Evolutionary conservation across 1,140 invertebrate genomes (phyloP).

Genomic region (Oreohelix idahoensis): DNA sequence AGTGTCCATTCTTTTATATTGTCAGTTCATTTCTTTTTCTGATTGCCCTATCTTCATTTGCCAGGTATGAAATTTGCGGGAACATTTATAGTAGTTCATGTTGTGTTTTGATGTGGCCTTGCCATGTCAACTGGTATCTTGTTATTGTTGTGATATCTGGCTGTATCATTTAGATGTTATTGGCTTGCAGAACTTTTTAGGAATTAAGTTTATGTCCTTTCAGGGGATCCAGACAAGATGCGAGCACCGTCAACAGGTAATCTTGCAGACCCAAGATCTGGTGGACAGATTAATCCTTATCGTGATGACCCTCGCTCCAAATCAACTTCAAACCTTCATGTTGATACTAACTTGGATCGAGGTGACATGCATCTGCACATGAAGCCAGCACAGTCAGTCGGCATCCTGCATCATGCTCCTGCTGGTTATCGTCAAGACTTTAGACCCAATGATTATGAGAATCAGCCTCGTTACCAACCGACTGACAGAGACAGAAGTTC

Average conservation of each 20-base stretch:
- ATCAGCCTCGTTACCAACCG: slow-evolving; percentile 51
- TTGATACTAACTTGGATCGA: slow-evolving; percentile 59
- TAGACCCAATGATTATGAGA: slow-evolving; percentile 62
- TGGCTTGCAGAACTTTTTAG: no score
- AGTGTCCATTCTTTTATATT: no score
- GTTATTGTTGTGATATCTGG: no score
- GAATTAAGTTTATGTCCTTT: no score
- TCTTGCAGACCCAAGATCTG: neutral
- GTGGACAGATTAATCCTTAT: slow-evolving; percentile 42
- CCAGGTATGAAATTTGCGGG: no score
- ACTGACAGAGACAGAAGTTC: neutral
- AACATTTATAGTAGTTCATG: no score
- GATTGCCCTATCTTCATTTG: no score
- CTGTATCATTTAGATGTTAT: no score
- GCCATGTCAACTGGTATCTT: no score
- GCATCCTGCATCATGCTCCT: slow-evolving; percentile 52
- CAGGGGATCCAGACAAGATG: slow-evolving; percentile 57
- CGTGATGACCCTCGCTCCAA: slow-evolving; percentile 61
- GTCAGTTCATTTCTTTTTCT: no score
- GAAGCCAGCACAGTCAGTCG: slow-evolving; percentile 61
- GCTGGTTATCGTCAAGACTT: slow-evolving; percentile 49
- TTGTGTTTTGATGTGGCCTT: no score
- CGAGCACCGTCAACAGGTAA: slow-evolving; percentile 50
- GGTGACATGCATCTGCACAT: slow-evolving; percentile 47
- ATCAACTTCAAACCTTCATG: slow-evolving; percentile 64